Conservation (phyloP, 2,113 vertebrate genomes). For the Aviceda subcristata region DNA sequence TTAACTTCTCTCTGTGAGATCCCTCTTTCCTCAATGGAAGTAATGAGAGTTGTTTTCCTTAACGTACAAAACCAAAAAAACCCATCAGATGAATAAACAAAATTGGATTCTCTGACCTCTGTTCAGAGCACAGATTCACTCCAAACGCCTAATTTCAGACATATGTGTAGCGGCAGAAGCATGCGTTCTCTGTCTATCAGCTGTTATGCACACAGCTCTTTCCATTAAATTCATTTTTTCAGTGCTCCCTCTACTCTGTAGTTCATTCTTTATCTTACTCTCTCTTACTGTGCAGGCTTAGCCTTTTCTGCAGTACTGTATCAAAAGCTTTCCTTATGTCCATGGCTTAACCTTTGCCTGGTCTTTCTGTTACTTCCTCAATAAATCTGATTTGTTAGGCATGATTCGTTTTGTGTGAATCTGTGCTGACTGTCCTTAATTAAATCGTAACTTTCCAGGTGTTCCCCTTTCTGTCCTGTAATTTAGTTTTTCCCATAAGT, state of each 20-base stretch:
- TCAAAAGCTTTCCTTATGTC: constrained; percentile 65
- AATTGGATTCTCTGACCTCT: neutral
- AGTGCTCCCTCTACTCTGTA: neutral
- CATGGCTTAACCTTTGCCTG: constrained; percentile 40
- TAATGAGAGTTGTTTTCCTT: neutral
- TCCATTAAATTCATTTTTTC: neutral
- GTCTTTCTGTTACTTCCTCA: constrained; percentile 63
- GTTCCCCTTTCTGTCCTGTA: constrained; percentile 35
- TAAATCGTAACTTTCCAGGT: constrained; percentile 64
- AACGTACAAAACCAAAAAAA: neutral
- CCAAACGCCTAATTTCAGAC: neutral
- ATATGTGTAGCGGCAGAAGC: neutral
- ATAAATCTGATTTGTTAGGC: constrained; percentile 71
- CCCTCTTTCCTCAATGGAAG: neutral
- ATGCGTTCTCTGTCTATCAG: neutral
- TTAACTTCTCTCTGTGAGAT: neutral
- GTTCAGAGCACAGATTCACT: neutral
- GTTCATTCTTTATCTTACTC: neutral
- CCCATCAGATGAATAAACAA: neutral
- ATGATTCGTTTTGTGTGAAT: constrained; percentile 51
- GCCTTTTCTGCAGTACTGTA: constrained; percentile 13
- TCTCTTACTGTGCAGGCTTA: neutral
- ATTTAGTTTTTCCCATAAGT: constrained; percentile 27
- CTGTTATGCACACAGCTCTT: neutral
- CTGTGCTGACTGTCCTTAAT: constrained; percentile 59